These are phyloP conservation scores for Entomobrya multifasciata DNA, from an alignment of 2,888 invertebrate species.

Conservation along the genomic window DNA sequence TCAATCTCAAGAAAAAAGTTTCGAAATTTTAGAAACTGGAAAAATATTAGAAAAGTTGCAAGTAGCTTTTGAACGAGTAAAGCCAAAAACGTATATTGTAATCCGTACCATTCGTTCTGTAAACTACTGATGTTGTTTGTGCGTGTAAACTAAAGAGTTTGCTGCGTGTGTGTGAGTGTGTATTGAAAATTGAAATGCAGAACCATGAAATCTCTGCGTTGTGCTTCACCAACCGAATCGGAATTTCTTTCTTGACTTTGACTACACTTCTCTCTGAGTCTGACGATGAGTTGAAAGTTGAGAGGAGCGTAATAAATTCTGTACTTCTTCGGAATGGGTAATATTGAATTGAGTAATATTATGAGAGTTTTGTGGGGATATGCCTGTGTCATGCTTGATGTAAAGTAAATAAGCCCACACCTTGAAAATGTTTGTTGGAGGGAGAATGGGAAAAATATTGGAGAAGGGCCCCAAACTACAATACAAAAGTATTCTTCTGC, in stretches of 20 bases:
- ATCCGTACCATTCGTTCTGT: constrained; percentile 23
- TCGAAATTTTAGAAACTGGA: too few species aligned
- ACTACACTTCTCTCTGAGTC: constrained; percentile 26
- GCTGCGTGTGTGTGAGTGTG: neutral
- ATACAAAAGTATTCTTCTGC: too few species aligned
- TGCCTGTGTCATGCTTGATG: constrained; percentile 40
- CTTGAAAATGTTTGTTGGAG: constrained; percentile 1
- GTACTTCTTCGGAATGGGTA: neutral
- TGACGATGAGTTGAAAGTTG: constrained; percentile 19
- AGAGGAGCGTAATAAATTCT: neutral
- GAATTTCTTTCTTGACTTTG: constrained; percentile 46
- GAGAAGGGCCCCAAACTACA: too few species aligned
- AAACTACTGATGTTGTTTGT: neutral
- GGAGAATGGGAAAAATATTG: too few species aligned
- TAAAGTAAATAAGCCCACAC: constrained; percentile 42
- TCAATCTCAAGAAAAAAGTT: too few species aligned
- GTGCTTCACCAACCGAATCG: constrained; percentile 64
- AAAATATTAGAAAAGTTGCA: neutral
- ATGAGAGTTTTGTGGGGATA: too few species aligned
- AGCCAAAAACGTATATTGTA: constrained; percentile 34
- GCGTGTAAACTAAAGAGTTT: too few species aligned
- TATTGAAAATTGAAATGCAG: constrained; percentile 53
- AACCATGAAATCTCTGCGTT: constrained; percentile 61
- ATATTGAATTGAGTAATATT: too few species aligned
- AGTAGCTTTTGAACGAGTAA: neutral